These are phyloP conservation scores for Alcedo quadribrachys DNA, from an alignment of 2,797 vertebrate genomes.

Conservation along the genomic window DNA sequence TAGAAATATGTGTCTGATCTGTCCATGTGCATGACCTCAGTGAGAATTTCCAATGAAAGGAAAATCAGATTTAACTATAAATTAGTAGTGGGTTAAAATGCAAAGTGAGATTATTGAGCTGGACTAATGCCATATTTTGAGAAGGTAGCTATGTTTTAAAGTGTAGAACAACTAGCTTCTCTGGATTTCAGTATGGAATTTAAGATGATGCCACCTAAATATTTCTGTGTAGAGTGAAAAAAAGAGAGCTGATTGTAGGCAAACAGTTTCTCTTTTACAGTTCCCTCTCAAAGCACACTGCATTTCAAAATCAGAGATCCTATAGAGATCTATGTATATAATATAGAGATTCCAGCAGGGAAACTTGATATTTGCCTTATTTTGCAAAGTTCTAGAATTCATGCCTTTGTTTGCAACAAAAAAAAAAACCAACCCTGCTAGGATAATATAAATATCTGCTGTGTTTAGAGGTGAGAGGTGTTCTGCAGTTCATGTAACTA, in stretches of 20 bases:
- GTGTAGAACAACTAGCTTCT: background rate
- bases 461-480: background rate
- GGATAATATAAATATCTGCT: background rate
- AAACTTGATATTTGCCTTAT: background rate
- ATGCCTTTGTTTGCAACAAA: background rate
- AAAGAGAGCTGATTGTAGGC: background rate
- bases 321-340: background rate
- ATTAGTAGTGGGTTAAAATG: background rate
- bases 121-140: background rate
- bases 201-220: background rate
- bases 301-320: background rate
- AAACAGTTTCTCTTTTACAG: background rate
- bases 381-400: background rate
- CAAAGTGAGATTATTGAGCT: background rate
- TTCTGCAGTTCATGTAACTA: background rate
- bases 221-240: background rate
- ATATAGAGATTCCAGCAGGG: background rate
- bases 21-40: background rate
- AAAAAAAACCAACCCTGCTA: background rate
- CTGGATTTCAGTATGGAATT: background rate
- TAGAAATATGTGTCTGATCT: background rate
- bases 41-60: background rate
- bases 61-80: background rate
- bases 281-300: background rate
- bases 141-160: background rate